These are phyloP conservation scores for Neomorphus geoffroyi DNA, from an alignment of 2,797 vertebrate species.

Conservation along the genomic window DNA sequence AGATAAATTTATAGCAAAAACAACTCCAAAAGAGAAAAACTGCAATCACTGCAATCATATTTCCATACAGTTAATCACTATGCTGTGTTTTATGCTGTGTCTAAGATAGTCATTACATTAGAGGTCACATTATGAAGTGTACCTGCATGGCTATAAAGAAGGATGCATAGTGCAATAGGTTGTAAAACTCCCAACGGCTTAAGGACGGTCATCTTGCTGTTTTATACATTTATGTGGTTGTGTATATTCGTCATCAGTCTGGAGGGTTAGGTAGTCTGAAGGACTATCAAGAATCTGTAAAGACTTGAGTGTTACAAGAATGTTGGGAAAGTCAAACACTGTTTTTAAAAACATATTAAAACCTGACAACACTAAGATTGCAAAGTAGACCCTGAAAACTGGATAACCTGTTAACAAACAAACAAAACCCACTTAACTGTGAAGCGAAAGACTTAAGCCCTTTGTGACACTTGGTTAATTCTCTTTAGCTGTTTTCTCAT, in stretches of 20 bases:
- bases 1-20: neutral
- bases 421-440: neutral
- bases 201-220: neutral
- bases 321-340: neutral
- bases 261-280: neutral
- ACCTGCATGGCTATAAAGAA: neutral
- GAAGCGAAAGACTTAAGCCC: neutral
- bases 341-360: neutral
- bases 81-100: neutral
- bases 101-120: neutral
- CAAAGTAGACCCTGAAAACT: neutral
- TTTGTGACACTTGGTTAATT: slow-evolving; percentile 19
- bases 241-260: neutral
- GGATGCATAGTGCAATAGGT: neutral
- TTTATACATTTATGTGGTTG: neutral
- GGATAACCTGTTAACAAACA: neutral
- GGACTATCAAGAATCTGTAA: neutral
- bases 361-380: neutral
- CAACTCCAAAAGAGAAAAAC: neutral
- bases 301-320: neutral
- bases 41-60: neutral
- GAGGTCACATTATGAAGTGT: neutral
- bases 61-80: neutral
- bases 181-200: neutral
- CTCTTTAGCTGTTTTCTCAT: slow-evolving; percentile 8